Conservation (phyloP, 2,113 vertebrate genomes). For the Forbesichthys papilliferus region DNA sequence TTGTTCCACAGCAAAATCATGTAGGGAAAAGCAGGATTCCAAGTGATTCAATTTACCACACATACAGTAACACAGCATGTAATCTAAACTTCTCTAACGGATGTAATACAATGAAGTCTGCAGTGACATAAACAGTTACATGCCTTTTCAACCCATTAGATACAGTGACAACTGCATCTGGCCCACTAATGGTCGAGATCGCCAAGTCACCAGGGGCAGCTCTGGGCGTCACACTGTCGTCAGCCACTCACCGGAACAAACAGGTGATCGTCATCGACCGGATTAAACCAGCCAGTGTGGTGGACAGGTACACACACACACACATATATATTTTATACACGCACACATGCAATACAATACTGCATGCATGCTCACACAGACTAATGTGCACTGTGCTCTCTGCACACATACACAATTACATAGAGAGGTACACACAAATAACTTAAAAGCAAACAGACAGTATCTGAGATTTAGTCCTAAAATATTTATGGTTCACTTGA, state of each 20-base stretch:
- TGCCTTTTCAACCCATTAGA: constrained; percentile 70
- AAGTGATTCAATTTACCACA: no score
- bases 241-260: constrained; percentile 85
- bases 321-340: constrained; percentile 11
- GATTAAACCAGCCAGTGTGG: constrained; percentile 92
- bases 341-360: background rate
- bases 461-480: background rate
- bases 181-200: constrained; percentile 93
- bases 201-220: constrained; percentile 86
- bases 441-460: no score
- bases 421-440: background rate
- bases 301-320: constrained; percentile 86
- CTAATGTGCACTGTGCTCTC: background rate
- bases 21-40: no score
- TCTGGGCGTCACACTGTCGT: constrained; percentile 86
- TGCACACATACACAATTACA: background rate
- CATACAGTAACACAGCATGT: no score
- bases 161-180: constrained; percentile 84
- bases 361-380: background rate
- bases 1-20: no score
- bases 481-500: background rate
- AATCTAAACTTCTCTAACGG: no score
- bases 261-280: constrained; percentile 92
- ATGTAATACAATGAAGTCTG: background rate
- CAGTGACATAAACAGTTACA: background rate